Conservation (phyloP, 2,888 invertebrate species). For the Saturnia japonica region DNA sequence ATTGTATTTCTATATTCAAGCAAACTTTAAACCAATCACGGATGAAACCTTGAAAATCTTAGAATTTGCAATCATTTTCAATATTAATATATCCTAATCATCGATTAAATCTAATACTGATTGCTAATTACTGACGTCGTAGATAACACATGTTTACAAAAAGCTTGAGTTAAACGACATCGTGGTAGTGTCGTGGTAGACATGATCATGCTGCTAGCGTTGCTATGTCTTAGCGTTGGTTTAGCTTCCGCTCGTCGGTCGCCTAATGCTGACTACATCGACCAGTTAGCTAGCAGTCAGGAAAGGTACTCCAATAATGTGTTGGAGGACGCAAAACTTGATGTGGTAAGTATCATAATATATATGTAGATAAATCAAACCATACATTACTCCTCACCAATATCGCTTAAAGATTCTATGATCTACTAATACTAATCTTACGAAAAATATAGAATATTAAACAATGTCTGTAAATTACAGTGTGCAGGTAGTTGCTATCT, state of each 20-base stretch:
- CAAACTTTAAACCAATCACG: neutral
- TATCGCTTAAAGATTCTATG: no score
- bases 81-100: neutral
- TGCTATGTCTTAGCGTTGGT: conserved; percentile 32
- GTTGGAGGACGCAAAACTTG: conserved; percentile 52
- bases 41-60: neutral
- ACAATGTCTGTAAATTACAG: no score
- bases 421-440: no score
- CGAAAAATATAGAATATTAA: no score
- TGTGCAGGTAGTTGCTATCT: no score
- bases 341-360: conserved; percentile 48
- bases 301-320: conserved; percentile 44
- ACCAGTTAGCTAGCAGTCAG: conserved; percentile 33
- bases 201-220: conserved; percentile 39
- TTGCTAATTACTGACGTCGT: conserved; percentile 8
- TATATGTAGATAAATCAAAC: no score
- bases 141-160: conserved; percentile 7
- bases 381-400: no score
- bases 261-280: conserved; percentile 49
- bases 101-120: neutral
- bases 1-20: neutral
- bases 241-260: conserved; percentile 41
- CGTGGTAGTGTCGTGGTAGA: conserved; percentile 16
- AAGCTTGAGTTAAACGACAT: neutral
- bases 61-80: neutral